These are phyloP conservation scores for Hydrochoerus hydrochaeris DNA, from an alignment of 2,113 vertebrate genomes.

Conservation along the genomic window DNA sequence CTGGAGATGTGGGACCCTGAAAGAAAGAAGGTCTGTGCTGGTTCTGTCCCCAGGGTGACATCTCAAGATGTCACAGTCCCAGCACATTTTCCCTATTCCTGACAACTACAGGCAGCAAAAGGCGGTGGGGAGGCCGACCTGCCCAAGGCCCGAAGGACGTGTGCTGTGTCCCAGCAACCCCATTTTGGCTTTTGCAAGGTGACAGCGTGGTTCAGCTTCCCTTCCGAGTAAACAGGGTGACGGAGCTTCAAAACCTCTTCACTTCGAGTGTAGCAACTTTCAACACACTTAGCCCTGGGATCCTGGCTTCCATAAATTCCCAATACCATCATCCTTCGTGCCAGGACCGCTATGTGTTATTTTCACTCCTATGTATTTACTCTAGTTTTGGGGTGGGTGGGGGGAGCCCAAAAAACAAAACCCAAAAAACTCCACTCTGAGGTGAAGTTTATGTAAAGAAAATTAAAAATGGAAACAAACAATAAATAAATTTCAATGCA, in stretches of 20 bases:
- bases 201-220: too few species aligned
- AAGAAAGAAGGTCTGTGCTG: rapidly evolving
- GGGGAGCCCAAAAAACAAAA: not conserved
- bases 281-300: rapidly evolving
- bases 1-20: not conserved
- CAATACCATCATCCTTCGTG: not conserved
- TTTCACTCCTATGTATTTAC: not conserved
- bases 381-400: too few species aligned
- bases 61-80: not conserved
- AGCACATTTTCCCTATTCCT: not conserved
- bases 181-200: not conserved
- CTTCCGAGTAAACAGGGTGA: not conserved
- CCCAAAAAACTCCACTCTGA: not conserved
- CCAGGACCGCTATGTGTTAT: not conserved
- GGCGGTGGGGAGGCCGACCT: not conserved
- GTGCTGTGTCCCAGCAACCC: not conserved
- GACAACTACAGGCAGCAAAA: not conserved
- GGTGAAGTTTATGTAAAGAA: not conserved
- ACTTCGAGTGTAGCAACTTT: not conserved
- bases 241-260: too few species aligned
- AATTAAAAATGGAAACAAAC: not conserved
- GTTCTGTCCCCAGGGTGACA: not conserved
- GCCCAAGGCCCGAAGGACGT: rapidly evolving
- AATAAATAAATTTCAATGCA: not conserved
- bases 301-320: not conserved